Percentiles rank a stretch among this genome's conserved stretches.
Evolutionary conservation across 1,140 invertebrate genomes (phyloP).

Genomic region (Dreissena rostriformis): DNA sequence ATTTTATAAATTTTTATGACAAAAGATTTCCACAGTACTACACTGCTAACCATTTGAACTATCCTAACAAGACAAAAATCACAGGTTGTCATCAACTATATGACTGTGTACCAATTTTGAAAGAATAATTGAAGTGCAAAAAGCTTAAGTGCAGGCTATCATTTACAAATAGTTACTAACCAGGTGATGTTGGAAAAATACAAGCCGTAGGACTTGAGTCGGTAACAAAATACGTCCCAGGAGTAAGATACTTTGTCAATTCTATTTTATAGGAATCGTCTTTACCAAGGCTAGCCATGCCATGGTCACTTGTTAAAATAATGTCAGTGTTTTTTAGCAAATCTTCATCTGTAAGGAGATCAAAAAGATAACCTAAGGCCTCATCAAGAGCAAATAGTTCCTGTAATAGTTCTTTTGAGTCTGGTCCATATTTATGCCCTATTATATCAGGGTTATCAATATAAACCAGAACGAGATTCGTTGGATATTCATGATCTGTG

Average conservation of each 20-base stretch:
- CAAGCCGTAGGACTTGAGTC: conserved; percentile 60
- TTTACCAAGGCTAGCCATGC: conserved; percentile 84
- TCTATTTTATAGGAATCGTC: conserved; percentile 81
- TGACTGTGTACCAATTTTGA: too few relatives aligned
- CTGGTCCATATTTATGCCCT: conserved; percentile 81
- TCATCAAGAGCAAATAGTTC: conserved; percentile 65
- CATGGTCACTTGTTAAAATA: conserved; percentile 89
- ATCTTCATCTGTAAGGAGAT: conserved; percentile 67
- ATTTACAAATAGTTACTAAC: conserved; percentile 29
- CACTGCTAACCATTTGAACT: too few relatives aligned
- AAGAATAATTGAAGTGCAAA: background rate
- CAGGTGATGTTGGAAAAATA: conserved; percentile 68
- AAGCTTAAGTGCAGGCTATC: background rate
- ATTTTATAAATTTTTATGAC: too few relatives aligned
- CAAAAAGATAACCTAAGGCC: conserved; percentile 74
- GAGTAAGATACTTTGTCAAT: conserved; percentile 83
- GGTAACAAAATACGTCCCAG: conserved; percentile 81
- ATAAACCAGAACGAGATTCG: conserved; percentile 86
- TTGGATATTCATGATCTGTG: conserved; percentile 78
- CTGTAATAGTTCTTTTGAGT: conserved; percentile 72
- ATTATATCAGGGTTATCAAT: conserved; percentile 88
- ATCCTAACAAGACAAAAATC: too few relatives aligned
- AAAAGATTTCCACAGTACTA: too few relatives aligned
- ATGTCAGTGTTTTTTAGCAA: conserved; percentile 85
- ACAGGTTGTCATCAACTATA: too few relatives aligned